phyloP scores from a whole-genome alignment of 2,797 vertebrate genomes.

The Picus viridis region DNA sequence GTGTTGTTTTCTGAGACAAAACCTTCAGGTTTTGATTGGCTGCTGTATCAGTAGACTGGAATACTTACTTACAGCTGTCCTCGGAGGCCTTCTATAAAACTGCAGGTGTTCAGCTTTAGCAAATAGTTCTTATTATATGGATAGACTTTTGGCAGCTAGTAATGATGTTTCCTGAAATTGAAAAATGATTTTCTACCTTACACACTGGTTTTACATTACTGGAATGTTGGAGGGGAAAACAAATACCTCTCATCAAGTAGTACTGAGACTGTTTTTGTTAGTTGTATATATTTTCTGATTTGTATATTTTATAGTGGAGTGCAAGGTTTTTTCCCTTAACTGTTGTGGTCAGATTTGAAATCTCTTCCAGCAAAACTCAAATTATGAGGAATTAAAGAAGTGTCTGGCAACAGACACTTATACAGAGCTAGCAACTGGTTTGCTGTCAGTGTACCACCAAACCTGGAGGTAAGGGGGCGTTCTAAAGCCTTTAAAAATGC shows the following conservation, averaged over 20 bases:
- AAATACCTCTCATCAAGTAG: constrained; percentile 79
- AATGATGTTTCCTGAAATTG: constrained; percentile 83
- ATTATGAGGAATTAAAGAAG: constrained; percentile 68
- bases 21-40: constrained; percentile 75
- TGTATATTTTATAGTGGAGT: constrained; percentile 77
- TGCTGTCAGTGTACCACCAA: constrained; percentile 2
- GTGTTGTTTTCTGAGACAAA: constrained; percentile 56
- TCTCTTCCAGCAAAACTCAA: constrained; percentile 69
- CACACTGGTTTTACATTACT: constrained; percentile 82
- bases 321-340: constrained; percentile 64
- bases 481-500: constrained; percentile 31
- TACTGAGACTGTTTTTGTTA: constrained; percentile 76
- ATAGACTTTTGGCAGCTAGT: constrained; percentile 83
- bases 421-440: background rate
- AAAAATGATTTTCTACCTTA: constrained; percentile 85
- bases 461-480: background rate
- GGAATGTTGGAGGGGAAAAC: constrained; percentile 73
- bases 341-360: constrained; percentile 72
- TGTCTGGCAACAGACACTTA: constrained; percentile 40
- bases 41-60: constrained; percentile 80
- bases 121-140: constrained; percentile 83
- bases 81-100: constrained; percentile 82
- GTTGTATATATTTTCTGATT: constrained; percentile 79
- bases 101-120: constrained; percentile 85
- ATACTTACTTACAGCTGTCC: constrained; percentile 75